phyloP scores from a whole-genome alignment of 2,113 vertebrate genomes.

The Montifringilla adamsi region DNA sequence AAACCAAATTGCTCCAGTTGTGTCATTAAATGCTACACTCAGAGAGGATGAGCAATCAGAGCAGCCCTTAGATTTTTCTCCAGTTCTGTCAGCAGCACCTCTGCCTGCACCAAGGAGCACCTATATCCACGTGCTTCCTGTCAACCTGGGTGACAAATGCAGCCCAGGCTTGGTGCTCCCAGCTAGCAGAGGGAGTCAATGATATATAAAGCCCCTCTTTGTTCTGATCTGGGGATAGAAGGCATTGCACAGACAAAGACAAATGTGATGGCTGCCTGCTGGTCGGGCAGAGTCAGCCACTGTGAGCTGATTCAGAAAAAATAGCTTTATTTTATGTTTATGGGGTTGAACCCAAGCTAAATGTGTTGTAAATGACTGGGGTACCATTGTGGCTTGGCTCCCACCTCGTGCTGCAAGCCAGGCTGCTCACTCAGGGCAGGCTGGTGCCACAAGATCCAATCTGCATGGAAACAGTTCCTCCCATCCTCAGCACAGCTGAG shows the following conservation, averaged over 20 bases:
- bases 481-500: neutral
- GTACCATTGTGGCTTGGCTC: neutral
- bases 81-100: neutral
- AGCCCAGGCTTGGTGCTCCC: neutral
- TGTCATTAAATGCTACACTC: neutral
- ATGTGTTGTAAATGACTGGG: neutral
- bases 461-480: accelerated
- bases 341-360: neutral
- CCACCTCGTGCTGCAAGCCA: neutral
- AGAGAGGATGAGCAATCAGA: neutral
- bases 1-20: neutral
- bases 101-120: neutral
- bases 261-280: neutral
- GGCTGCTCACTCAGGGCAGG: accelerated
- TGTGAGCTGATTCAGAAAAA: neutral
- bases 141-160: neutral
- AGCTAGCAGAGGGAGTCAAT: neutral
- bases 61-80: neutral
- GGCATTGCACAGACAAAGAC: neutral
- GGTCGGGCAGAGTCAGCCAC: neutral
- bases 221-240: neutral
- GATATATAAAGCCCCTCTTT: neutral
- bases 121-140: neutral
- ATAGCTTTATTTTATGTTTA: neutral
- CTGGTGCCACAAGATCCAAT: neutral